Conservation (phyloP, 2,797 vertebrate species). For the Nyctibius grandis region DNA sequence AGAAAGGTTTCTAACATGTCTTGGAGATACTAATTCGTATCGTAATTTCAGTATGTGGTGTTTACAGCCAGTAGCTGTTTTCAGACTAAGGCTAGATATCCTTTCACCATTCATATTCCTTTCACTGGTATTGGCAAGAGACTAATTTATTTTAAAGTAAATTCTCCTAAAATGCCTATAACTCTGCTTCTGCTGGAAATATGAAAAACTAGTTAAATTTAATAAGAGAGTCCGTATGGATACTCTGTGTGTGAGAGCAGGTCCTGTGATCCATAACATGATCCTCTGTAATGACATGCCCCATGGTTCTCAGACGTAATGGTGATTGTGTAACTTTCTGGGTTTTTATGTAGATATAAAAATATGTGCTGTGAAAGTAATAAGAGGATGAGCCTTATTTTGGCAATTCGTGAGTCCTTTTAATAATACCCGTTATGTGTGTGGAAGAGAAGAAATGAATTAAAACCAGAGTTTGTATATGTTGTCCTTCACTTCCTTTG, state of each 20-base stretch:
- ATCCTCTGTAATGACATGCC: not conserved
- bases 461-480: not conserved
- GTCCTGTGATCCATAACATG: not conserved
- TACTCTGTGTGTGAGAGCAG: not conserved
- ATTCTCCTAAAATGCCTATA: not conserved
- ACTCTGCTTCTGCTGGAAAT: constrained; percentile 7
- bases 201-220: not conserved
- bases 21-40: not conserved
- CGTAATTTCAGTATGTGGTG: not conserved
- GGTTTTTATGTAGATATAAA: not conserved
- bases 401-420: not conserved
- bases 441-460: not conserved
- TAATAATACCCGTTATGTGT: not conserved
- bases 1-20: not conserved
- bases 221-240: not conserved
- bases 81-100: not conserved
- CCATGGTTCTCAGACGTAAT: not conserved
- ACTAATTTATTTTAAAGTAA: constrained; percentile 8
- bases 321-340: not conserved
- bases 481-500: not conserved
- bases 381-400: not conserved
- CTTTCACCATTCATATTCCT: not conserved
- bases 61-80: not conserved
- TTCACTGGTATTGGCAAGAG: constrained; percentile 18
- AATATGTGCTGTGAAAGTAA: not conserved